Conservation (phyloP, 2,113 vertebrate species). For the Cathartes aura region DNA sequence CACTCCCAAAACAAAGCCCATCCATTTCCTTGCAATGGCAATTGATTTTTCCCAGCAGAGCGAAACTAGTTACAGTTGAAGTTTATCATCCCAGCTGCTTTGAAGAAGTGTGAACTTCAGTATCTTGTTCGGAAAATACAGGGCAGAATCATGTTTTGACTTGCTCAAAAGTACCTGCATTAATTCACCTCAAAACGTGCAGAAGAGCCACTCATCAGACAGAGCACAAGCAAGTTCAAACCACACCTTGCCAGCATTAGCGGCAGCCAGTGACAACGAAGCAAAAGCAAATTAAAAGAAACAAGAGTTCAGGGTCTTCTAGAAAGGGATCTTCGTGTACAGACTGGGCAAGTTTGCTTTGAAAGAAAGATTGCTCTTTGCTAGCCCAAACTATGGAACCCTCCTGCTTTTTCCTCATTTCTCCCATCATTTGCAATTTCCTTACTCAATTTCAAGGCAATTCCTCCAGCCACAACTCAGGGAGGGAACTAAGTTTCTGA, state of each 20-base stretch:
- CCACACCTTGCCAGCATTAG: fast-evolving
- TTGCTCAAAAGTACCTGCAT: background rate
- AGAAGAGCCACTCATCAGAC: background rate
- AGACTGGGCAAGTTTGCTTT: background rate
- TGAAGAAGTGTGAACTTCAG: fast-evolving
- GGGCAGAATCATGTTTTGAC: fast-evolving
- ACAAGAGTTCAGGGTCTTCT: background rate
- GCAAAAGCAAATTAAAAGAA: background rate
- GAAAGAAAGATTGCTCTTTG: background rate
- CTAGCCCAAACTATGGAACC: background rate
- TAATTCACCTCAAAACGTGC: background rate
- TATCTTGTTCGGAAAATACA: background rate
- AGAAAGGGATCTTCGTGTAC: background rate
- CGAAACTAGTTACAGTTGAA: background rate
- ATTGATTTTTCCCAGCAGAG: background rate
- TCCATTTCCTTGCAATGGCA: too few species aligned
- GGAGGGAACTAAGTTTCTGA: background rate
- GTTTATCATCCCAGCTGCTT: background rate
- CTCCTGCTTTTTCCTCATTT: background rate
- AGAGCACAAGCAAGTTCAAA: background rate
- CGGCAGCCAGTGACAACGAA: fast-evolving
- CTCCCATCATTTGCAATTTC: background rate
- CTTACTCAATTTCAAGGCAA: background rate
- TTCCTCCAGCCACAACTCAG: background rate
- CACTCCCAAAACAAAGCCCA: background rate